These are phyloP conservation scores for Sanderia malayensis DNA, from an alignment of 30 jellyfish, hydroid and myxozoan species.

Conservation along the genomic window DNA sequence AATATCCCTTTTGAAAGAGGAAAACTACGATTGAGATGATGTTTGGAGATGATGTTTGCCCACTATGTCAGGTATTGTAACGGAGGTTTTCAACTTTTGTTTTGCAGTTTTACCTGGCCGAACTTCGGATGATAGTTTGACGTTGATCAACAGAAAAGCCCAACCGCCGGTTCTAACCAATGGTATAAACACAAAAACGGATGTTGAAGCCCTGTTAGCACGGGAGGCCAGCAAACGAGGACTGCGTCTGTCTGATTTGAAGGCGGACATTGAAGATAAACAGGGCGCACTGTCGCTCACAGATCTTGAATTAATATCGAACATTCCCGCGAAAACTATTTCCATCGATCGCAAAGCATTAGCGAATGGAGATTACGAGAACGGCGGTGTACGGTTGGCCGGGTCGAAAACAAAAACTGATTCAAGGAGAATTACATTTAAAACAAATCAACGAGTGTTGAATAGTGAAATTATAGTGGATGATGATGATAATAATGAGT, in stretches of 20 bases:
- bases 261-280: constrained; percentile 73
- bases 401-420: constrained; percentile 35
- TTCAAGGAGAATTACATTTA: constrained; percentile 15
- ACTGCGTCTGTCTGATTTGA: constrained; percentile 59
- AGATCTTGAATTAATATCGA: constrained; percentile 83
- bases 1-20: too few relatives aligned
- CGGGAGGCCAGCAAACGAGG: constrained; percentile 87
- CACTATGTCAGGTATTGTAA: too few relatives aligned
- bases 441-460: constrained; percentile 29
- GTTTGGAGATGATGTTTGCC: too few relatives aligned
- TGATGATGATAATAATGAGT: constrained; percentile 64
- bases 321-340: constrained; percentile 51
- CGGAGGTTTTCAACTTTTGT: too few relatives aligned
- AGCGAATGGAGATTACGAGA: constrained; percentile 59
- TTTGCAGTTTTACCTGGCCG: constrained; percentile 43
- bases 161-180: constrained; percentile 63
- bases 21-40: too few relatives aligned
- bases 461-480: too few relatives aligned
- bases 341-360: constrained; percentile 54
- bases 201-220: constrained; percentile 76
- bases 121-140: constrained; percentile 45
- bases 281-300: constrained; percentile 70
- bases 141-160: constrained; percentile 45
- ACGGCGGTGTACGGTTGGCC: constrained; percentile 46
- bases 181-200: constrained; percentile 85